Conservation (phyloP, 2,113 vertebrate species). For the Paramormyrops kingsleyae region DNA sequence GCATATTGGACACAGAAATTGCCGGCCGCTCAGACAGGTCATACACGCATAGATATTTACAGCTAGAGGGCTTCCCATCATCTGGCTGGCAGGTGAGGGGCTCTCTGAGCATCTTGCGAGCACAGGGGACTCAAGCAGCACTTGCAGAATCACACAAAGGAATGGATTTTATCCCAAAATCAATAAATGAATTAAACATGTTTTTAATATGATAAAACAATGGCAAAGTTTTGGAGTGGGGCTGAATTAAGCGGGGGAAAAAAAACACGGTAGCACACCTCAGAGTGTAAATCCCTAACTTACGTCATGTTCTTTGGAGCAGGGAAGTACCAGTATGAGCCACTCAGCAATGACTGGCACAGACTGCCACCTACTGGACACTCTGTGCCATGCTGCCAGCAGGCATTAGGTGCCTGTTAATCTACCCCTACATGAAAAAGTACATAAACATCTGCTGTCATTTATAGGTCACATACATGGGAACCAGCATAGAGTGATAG, state of each 20-base stretch:
- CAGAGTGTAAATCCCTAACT: background rate
- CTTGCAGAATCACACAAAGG: background rate
- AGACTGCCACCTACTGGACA: conserved; percentile 16
- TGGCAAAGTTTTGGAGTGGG: background rate
- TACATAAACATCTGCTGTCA: background rate
- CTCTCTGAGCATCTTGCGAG: background rate
- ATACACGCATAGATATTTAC: conserved; percentile 1
- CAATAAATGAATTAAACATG: background rate
- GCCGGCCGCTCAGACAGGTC: conserved; percentile 16
- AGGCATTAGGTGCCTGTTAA: background rate
- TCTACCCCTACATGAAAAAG: background rate
- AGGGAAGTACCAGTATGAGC: background rate
- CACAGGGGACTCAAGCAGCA: background rate
- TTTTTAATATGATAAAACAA: background rate
- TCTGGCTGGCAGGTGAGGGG: background rate
- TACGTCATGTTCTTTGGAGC: background rate
- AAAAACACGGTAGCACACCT: background rate
- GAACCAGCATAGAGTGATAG: background rate
- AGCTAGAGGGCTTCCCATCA: background rate
- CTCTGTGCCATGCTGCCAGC: background rate
- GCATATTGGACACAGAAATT: conserved; percentile 57
- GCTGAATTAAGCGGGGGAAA: background rate
- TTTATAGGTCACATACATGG: background rate
- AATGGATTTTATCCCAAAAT: background rate
- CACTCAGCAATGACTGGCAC: background rate